Evolutionary conservation across 2,888 invertebrate species (phyloP).

Genomic region (Stenichneumon culpator): DNA sequence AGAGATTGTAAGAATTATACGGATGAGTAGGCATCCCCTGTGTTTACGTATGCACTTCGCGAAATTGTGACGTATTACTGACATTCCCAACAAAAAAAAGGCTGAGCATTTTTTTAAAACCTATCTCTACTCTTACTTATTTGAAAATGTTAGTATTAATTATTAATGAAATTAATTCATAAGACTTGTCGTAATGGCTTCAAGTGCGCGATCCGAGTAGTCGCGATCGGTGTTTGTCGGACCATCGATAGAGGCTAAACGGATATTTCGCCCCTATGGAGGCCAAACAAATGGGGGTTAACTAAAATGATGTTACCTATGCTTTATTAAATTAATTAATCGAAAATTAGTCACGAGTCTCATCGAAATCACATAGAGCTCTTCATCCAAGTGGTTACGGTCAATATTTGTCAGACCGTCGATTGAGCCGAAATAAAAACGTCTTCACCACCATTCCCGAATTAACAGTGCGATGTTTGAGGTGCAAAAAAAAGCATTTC

Average conservation of each 20-base stretch:
- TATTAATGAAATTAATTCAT: neutral
- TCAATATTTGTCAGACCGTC: neutral
- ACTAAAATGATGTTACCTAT: too few species aligned
- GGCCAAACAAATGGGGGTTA: too few species aligned
- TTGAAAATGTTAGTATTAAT: neutral
- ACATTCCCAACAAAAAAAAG: neutral
- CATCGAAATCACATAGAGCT: neutral
- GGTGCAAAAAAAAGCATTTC: too few species aligned
- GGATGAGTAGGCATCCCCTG: neutral
- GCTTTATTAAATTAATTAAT: too few species aligned
- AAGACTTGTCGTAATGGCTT: too few species aligned
- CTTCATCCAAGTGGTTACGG: neutral
- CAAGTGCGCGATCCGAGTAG: neutral
- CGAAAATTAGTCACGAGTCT: neutral
- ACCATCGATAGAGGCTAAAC: neutral
- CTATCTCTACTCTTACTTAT: neutral
- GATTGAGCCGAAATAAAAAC: too few species aligned
- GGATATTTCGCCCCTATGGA: too few species aligned
- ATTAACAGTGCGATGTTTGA: too few species aligned
- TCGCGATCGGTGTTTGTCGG: neutral
- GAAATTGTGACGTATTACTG: too few species aligned
- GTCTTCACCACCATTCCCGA: too few species aligned
- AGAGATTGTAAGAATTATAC: constrained; percentile 27
- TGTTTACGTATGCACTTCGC: too few species aligned
- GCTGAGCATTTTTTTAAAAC: neutral